phyloP scores from a whole-genome alignment of 1,140 invertebrate genomes.

The Manduca sexta region DNA sequence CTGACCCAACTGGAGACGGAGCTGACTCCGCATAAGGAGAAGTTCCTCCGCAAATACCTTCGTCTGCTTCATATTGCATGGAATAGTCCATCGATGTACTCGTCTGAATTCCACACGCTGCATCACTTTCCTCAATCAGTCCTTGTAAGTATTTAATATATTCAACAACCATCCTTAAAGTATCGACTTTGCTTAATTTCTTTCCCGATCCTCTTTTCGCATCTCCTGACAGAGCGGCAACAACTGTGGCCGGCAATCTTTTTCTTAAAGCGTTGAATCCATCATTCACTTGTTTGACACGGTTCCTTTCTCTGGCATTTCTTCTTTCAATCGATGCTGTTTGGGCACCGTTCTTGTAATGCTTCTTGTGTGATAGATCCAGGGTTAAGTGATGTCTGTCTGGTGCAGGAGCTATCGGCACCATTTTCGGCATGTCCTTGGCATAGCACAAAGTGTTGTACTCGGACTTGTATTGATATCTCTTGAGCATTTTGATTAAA shows the following conservation, averaged over 20 bases:
- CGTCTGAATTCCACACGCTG: slow-evolving; percentile 30
- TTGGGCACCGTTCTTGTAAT: slow-evolving; percentile 79
- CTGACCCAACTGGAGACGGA: slow-evolving; percentile 82
- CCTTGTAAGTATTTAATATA: slow-evolving; percentile 92
- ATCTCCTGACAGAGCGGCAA: slow-evolving; percentile 80
- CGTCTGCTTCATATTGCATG: slow-evolving; percentile 34
- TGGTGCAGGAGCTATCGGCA: slow-evolving; percentile 67
- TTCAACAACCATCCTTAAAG: slow-evolving; percentile 92
- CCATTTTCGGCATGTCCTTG: slow-evolving; percentile 47
- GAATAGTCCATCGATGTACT: slow-evolving; percentile 28
- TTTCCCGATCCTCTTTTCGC: slow-evolving; percentile 83
- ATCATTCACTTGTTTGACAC: slow-evolving; percentile 96
- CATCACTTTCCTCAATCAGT: slow-evolving; percentile 81
- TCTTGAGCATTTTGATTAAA: slow-evolving; percentile 42
- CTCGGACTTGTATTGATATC: slow-evolving; percentile 38
- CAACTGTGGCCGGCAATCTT: slow-evolving; percentile 85
- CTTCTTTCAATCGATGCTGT: slow-evolving; percentile 90
- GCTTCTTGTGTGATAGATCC: slow-evolving; percentile 69
- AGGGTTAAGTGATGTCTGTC: slow-evolving; percentile 39
- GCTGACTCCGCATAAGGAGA: slow-evolving; percentile 77
- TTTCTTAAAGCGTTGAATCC: slow-evolving; percentile 91
- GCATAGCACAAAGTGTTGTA: slow-evolving; percentile 25
- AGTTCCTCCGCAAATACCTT: slow-evolving; percentile 59
- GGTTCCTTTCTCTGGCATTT: slow-evolving; percentile 94
- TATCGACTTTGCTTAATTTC: slow-evolving; percentile 97